Conservation (phyloP, 2,888 invertebrate genomes). For the Electrophaes corylata region DNA sequence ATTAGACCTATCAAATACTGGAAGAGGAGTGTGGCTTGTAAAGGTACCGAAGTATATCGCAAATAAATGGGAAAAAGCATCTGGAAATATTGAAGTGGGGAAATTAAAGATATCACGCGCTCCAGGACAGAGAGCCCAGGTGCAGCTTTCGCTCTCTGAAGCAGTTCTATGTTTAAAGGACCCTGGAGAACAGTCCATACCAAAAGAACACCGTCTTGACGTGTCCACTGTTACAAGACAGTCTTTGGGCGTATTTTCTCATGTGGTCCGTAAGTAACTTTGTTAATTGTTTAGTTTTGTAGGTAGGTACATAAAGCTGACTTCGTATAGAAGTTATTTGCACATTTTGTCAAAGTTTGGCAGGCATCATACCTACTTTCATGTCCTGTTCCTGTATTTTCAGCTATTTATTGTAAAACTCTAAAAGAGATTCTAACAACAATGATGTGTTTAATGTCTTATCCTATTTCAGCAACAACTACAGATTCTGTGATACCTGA, state of each 20-base stretch:
- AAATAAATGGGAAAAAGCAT: slow-evolving; percentile 96
- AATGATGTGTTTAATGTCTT: neutral
- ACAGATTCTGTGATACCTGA: slow-evolving; percentile 89
- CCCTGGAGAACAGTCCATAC: slow-evolving; percentile 91
- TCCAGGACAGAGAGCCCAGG: slow-evolving; percentile 93
- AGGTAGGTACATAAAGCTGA: no score
- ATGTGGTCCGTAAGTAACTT: slow-evolving; percentile 87
- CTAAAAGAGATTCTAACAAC: no score
- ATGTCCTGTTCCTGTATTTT: no score
- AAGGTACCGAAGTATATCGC: slow-evolving; percentile 98
- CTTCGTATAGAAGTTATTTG: neutral
- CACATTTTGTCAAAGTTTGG: neutral
- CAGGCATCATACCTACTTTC: no score
- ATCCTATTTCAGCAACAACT: slow-evolving; percentile 80
- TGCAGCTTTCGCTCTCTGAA: slow-evolving; percentile 92
- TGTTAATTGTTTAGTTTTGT: no score
- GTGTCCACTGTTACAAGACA: slow-evolving; percentile 96
- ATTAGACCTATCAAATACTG: slow-evolving; percentile 94
- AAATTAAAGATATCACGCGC: slow-evolving; percentile 94
- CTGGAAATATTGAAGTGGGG: slow-evolving; percentile 96
- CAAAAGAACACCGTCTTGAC: slow-evolving; percentile 95
- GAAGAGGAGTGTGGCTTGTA: slow-evolving; percentile 97
- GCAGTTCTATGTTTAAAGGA: slow-evolving; percentile 91
- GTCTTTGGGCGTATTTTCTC: slow-evolving; percentile 96
- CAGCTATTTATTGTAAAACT: no score